A percentile compares a stretch with the other conserved stretches of the same genome.
phyloP scores from a whole-genome alignment of 2,888 invertebrate species.

The Acrobeloides nanus region DNA sequence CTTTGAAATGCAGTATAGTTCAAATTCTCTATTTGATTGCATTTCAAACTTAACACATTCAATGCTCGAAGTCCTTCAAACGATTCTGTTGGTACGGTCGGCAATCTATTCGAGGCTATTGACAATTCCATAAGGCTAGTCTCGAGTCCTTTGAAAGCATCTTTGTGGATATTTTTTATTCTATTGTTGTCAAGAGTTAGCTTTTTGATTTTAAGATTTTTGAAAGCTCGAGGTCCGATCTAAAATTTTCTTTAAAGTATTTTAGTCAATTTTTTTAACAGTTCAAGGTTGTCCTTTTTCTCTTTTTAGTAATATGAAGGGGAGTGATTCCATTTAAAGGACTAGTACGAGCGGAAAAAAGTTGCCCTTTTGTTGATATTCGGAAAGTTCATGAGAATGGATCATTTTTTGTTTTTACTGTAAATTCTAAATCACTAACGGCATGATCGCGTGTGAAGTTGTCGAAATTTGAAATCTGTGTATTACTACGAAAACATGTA shows the following conservation, averaged over 20 bases:
- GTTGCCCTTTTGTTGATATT: no score
- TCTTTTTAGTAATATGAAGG: no score
- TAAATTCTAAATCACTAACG: no score
- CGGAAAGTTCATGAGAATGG: no score
- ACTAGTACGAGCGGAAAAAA: no score
- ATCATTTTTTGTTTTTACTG: no score
- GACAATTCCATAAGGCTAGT: constrained; percentile 72
- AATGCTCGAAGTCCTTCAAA: constrained; percentile 36
- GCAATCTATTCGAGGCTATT: constrained; percentile 64
- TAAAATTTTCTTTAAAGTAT: constrained; percentile 20
- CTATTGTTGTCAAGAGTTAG: constrained; percentile 53
- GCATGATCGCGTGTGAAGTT: no score
- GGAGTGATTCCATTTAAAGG: no score
- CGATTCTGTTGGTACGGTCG: constrained; percentile 60
- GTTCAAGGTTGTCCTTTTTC: no score
- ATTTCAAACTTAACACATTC: constrained; percentile 45
- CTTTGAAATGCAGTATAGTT: constrained; percentile 40
- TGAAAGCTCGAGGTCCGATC: constrained; percentile 64
- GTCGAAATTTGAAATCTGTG: no score
- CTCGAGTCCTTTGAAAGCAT: constrained; percentile 67
- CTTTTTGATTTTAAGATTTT: constrained; percentile 54
- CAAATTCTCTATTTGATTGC: constrained; percentile 56
- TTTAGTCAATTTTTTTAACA: no score
- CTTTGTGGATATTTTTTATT: constrained; percentile 44
- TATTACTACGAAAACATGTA: no score